Evolutionary conservation across 2,113 vertebrate genomes (phyloP).

Genomic region (Paradoxurus hermaphroditus): DNA sequence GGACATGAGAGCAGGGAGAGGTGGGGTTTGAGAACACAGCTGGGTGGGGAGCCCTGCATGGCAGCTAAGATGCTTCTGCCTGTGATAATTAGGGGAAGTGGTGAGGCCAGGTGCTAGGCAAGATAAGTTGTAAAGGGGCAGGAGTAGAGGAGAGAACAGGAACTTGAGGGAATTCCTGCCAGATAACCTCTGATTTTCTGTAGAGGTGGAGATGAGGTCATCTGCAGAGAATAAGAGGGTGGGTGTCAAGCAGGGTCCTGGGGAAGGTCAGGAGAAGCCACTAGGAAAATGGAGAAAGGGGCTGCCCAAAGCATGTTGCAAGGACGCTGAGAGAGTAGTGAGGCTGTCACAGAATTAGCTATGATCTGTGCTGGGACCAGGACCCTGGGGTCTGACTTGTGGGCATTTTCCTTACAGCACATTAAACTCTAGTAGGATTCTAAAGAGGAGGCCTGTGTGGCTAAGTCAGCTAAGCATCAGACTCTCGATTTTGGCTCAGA

Average conservation of each 20-base stretch:
- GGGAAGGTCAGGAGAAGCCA: background rate
- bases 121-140: background rate
- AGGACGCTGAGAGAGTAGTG: background rate
- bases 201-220: background rate
- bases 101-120: background rate
- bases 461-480: too few relatives aligned
- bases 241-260: background rate
- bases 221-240: background rate
- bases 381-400: background rate
- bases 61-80: background rate
- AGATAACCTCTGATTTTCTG: slow-evolving; percentile 1
- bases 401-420: background rate
- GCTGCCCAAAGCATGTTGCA: background rate
- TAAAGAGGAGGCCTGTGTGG: background rate
- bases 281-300: background rate
- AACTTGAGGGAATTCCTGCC: slow-evolving; percentile 1
- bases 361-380: background rate
- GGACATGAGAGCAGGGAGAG: background rate
- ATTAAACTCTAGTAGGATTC: background rate
- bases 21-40: background rate
- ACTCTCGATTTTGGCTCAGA: too few relatives aligned
- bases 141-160: background rate
- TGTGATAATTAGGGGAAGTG: background rate
- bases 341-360: background rate
- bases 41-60: background rate